Evolutionary conservation across 2,113 vertebrate species (phyloP).

Genomic region (Ranitomeya imitator): DNA sequence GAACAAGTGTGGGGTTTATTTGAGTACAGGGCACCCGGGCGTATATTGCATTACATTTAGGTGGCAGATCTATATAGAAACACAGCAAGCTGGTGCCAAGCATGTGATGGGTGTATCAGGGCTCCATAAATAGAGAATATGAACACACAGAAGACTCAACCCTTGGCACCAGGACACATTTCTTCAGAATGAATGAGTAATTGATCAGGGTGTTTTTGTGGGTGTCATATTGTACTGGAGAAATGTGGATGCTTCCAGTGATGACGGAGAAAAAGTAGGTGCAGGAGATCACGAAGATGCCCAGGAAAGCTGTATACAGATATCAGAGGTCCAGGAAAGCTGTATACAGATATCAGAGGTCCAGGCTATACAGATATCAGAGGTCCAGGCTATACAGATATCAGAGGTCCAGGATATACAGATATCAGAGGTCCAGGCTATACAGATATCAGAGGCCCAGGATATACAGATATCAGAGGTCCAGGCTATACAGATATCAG

Average conservation of each 20-base stretch:
- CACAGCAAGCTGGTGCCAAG: background rate
- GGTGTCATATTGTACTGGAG: background rate
- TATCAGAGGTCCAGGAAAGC: background rate
- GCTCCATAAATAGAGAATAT: conserved; percentile 1
- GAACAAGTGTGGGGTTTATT: too few relatives aligned
- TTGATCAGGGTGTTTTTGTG: background rate
- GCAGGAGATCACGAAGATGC: background rate
- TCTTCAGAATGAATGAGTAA: background rate
- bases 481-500: too few relatives aligned
- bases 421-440: too few relatives aligned
- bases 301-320: background rate
- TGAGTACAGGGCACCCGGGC: background rate
- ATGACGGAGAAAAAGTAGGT: background rate
- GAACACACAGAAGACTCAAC: conserved; percentile 1
- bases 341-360: too few relatives aligned
- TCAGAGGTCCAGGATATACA: too few relatives aligned
- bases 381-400: too few relatives aligned
- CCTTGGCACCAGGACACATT: background rate
- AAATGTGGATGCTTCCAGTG: background rate
- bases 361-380: too few relatives aligned
- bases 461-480: too few relatives aligned
- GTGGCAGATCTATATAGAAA: background rate
- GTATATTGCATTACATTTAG: background rate
- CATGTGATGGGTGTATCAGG: background rate
- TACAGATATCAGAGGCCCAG: too few relatives aligned